phyloP scores from a whole-genome alignment of 2,888 invertebrate genomes.

The Plutella xylostella region DNA sequence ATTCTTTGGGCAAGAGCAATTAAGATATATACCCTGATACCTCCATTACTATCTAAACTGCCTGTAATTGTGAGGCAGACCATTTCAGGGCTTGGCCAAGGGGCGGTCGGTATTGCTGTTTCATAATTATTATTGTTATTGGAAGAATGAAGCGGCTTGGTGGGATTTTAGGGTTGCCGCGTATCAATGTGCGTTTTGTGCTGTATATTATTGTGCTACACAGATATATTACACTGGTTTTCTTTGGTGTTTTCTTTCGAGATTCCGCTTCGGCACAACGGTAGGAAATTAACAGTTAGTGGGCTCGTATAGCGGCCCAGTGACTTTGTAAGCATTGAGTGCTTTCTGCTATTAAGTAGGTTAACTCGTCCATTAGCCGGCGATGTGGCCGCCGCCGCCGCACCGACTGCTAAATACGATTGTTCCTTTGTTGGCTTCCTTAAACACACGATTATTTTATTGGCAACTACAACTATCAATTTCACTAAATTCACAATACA shows the following conservation, averaged over 20 bases:
- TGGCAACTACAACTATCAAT: too few species aligned
- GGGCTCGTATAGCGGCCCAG: slow-evolving; percentile 54
- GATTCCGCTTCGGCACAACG: slow-evolving; percentile 53
- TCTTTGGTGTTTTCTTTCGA: slow-evolving; percentile 50
- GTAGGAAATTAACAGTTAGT: slow-evolving; percentile 65
- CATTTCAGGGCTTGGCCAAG: too few species aligned
- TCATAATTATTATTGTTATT: too few species aligned
- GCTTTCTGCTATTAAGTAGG: slow-evolving; percentile 66
- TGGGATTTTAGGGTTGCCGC: too few species aligned
- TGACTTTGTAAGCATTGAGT: slow-evolving; percentile 67
- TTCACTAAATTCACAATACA: too few species aligned
- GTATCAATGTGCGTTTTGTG: too few species aligned
- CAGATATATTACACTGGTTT: too few species aligned
- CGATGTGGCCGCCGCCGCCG: slow-evolving; percentile 31
- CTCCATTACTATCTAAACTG: slow-evolving; percentile 37
- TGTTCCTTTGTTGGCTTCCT: too few species aligned
- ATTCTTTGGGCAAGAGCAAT: slow-evolving; percentile 39
- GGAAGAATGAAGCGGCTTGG: too few species aligned
- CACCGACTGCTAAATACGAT: slow-evolving; percentile 47
- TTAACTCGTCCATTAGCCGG: slow-evolving; percentile 61
- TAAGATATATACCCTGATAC: slow-evolving; percentile 46
- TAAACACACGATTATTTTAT: too few species aligned
- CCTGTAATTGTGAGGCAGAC: slow-evolving; percentile 39
- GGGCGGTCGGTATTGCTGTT: too few species aligned
- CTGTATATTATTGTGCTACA: too few species aligned